A percentile compares a stretch with the other conserved stretches of the same genome.
These are phyloP conservation scores for Reticulitermes lucifugus DNA, from an alignment of 2,888 invertebrate species.

Conservation along the genomic window DNA sequence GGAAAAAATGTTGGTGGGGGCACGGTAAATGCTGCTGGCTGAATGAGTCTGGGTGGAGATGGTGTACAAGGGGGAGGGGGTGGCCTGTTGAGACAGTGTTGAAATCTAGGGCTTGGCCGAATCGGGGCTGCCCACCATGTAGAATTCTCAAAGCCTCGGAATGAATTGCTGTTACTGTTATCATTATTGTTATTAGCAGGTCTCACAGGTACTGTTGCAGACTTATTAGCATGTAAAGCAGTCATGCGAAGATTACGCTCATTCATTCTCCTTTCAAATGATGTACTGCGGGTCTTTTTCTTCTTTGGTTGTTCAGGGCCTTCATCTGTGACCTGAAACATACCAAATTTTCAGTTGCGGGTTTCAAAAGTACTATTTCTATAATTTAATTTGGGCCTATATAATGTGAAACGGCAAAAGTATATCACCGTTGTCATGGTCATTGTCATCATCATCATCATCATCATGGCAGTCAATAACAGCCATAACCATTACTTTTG, in stretches of 20 bases:
- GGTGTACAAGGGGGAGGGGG: slow-evolving; percentile 6
- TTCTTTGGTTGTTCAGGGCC: slow-evolving; percentile 10
- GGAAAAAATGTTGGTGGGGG: slow-evolving; percentile 9
- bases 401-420: too few relatives aligned
- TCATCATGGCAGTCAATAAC: too few relatives aligned
- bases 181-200: not conserved
- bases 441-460: too few relatives aligned
- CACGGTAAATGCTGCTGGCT: slow-evolving; percentile 15
- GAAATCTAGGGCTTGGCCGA: not conserved
- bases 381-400: too few relatives aligned
- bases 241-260: slow-evolving; percentile 27
- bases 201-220: not conserved
- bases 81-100: not conserved
- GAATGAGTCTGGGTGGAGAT: slow-evolving; percentile 2
- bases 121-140: not conserved
- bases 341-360: not conserved
- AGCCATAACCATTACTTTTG: too few relatives aligned
- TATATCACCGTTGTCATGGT: too few relatives aligned
- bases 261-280: slow-evolving; percentile 20
- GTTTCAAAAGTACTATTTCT: too few relatives aligned
- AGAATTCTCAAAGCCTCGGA: not conserved
- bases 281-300: slow-evolving; percentile 9
- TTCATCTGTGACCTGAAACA: slow-evolving; percentile 20
- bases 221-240: slow-evolving; percentile 11
- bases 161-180: not conserved